phyloP scores from a whole-genome alignment of 2,888 invertebrate species.

The Liopterus haemorrhoidalis region DNA sequence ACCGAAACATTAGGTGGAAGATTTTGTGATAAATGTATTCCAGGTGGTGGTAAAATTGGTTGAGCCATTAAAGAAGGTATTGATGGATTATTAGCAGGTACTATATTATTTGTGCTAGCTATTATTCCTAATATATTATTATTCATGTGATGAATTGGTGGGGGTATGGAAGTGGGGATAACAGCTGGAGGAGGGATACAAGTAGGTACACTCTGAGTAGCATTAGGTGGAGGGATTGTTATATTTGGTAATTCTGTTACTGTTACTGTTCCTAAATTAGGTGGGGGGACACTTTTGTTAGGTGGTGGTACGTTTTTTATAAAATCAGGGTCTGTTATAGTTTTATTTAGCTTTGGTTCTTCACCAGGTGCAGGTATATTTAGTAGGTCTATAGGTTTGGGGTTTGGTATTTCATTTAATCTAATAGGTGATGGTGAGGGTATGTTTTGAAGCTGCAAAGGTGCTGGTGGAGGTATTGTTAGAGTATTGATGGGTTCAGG shows the following conservation, averaged over 20 bases:
- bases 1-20: background rate
- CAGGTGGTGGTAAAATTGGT: constrained; percentile 43
- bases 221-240: constrained; percentile 33
- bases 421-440: constrained; percentile 57
- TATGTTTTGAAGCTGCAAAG: constrained; percentile 53
- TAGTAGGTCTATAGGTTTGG: constrained; percentile 55
- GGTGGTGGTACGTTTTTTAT: constrained; percentile 46
- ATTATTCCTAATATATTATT: constrained; percentile 25
- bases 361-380: constrained; percentile 50
- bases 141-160: constrained; percentile 26
- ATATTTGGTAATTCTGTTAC: constrained; percentile 36
- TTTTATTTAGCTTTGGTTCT: constrained; percentile 33
- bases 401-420: constrained; percentile 56
- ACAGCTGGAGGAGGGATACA: constrained; percentile 33
- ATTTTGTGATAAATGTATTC: too few relatives aligned
- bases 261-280: constrained; percentile 33
- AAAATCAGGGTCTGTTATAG: constrained; percentile 41
- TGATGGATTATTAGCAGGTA: constrained; percentile 31
- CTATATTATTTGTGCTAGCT: constrained; percentile 32
- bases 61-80: constrained; percentile 45
- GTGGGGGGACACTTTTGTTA: constrained; percentile 44
- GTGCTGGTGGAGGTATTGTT: constrained; percentile 46
- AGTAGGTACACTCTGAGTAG: constrained; percentile 27
- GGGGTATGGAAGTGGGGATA: constrained; percentile 34
- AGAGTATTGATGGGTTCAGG: constrained; percentile 53